phyloP scores from a whole-genome alignment of 37 sponge, comb jelly and placozoan species.

The Spongilla lacustris region DNA sequence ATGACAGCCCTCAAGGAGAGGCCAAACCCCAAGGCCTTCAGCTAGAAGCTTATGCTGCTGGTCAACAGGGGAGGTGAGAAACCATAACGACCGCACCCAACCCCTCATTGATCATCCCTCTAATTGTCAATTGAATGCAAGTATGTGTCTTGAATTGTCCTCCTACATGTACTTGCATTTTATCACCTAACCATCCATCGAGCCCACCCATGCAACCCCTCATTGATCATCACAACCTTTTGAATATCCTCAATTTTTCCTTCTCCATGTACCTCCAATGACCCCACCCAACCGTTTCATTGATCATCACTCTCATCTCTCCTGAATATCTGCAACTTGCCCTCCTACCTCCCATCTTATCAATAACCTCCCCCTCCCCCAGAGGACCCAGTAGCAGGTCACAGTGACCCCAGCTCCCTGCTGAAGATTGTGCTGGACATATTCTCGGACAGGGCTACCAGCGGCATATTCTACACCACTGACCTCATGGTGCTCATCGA shows the following conservation, averaged over 20 bases:
- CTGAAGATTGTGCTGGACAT: conserved; percentile 80
- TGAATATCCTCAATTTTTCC: no score
- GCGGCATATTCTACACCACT: conserved; percentile 82
- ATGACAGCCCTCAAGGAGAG: conserved; percentile 62
- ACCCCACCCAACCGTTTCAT: neutral
- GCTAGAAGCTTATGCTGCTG: conserved; percentile 86
- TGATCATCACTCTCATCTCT: neutral
- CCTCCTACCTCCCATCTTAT: neutral
- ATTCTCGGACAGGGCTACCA: conserved; percentile 52
- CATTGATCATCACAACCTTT: no score
- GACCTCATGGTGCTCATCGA: conserved; percentile 84
- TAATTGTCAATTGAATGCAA: no score
- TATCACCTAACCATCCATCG: no score
- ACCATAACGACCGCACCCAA: neutral
- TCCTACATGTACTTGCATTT: no score
- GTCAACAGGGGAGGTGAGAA: conserved; percentile 82
- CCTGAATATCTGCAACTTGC: neutral
- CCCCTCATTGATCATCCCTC: no score
- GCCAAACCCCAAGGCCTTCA: conserved; percentile 56
- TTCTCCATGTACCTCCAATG: no score
- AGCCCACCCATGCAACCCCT: no score
- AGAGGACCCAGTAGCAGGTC: conserved; percentile 88
- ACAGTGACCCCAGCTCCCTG: conserved; percentile 73
- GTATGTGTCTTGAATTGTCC: no score
- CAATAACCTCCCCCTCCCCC: neutral